A percentile compares a stretch with the other conserved stretches of the same genome.
phyloP scores from a whole-genome alignment of 2,113 vertebrate species.

The Corythornis vintsioides region DNA sequence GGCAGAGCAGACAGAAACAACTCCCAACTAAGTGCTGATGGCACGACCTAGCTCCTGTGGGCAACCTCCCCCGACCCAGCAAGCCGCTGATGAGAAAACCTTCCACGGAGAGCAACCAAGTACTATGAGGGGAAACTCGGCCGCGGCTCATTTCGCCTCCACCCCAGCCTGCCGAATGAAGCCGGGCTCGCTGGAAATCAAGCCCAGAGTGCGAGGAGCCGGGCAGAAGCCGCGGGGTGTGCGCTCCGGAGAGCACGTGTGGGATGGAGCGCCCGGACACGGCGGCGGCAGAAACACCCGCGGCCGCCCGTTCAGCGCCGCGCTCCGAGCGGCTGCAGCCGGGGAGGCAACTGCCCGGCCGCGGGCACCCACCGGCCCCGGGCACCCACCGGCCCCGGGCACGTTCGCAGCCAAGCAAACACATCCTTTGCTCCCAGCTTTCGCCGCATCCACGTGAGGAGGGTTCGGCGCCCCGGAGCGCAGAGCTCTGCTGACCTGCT shows the following conservation, averaged over 20 bases:
- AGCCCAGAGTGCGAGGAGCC: no score
- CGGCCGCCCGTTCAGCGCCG: accelerated
- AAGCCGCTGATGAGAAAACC: not conserved
- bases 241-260: not conserved
- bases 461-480: accelerated
- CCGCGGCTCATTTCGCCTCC: not conserved
- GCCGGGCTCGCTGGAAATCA: not conserved
- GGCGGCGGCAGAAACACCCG: not conserved
- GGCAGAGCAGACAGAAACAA: not conserved
- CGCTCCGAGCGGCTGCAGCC: not conserved
- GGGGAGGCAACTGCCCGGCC: not conserved
- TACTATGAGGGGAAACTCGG: not conserved
- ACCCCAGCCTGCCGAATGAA: not conserved
- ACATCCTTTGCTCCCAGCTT: not conserved
- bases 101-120: not conserved
- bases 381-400: no score
- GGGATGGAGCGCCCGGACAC: not conserved
- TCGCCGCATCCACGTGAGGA: not conserved
- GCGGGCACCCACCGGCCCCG: no score
- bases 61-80: not conserved
- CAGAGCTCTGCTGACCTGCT: not conserved
- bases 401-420: not conserved
- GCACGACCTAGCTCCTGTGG: not conserved
- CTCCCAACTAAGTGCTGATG: accelerated
- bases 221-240: no score